Base-by-base conservation (phyloP, 2,888 invertebrate species). In the Drosophila conformis region DNA sequence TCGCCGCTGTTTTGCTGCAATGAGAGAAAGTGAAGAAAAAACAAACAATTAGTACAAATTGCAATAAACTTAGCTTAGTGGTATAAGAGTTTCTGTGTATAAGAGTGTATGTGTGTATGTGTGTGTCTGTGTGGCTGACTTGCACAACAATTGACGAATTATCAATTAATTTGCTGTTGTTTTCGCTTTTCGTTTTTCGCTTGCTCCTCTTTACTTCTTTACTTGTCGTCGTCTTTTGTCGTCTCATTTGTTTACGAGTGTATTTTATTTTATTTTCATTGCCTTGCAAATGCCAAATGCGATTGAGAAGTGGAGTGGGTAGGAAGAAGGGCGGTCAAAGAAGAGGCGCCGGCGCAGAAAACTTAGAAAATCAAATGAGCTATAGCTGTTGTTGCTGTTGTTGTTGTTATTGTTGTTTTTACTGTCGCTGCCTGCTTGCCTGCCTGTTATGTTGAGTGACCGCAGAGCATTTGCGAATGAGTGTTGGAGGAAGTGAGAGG, bases 1-100 rank as follows among this genome's bases (percentile, higher is more conserved):
- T 91, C 61, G 73, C 69, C 59, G 62, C 66, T 72, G 58, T 60
- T 65, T 71, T 82, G 82, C 91, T 91, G 89, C 25, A 91, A 91
- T 59, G 78, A 90, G 59, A 73, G 49, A 75, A 66, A 68, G 33
- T 33, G 54, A 66, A 29, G 2, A 62, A 73, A 21, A 54, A 79
- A 25, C 63, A 63, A 61, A 27, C 68, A 78, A 87, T 89, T 81
- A 87, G 84, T 86, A 54, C 62, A 80, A 68, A 54, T 76, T 62
- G 48, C 48, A 52, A 54, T 25, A 31, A 53, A 54, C 48, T 38
- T n/a, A 7, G 18, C 42, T 40, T 33, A 1, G 40, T 33, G 29
- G 27, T 64, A 51, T 46, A 65, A 46, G 42, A 58, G 40, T 46
- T 18, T 21, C 25, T 40, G 31, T 29, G 57, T 42, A 51, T 40